Evolutionary conservation across 2,888 invertebrate species (phyloP), one percentile per base, ranked within the genome.

Genomic region (Cantharis nigra): DNA sequence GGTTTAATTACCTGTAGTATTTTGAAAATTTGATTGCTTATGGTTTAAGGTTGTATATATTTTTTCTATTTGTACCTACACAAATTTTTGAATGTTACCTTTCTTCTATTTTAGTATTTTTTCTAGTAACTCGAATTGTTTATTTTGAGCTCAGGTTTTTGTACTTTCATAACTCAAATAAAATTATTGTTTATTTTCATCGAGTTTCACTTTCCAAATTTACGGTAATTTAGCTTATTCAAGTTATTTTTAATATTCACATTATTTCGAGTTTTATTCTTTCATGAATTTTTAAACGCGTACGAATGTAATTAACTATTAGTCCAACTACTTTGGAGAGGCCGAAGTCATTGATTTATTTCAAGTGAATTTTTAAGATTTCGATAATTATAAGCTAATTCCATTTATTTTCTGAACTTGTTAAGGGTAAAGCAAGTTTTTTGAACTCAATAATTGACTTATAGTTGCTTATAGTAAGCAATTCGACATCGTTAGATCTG

Each of bases 371-470:
- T 49, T n/a, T 49, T n/a, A n/a, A 49, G n/a, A 9, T 49, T 49
- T 49, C 49, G 49, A 49, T 49, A 49, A 49, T 49, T 49, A 49
- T n/a, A 49, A 49, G 49, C 49, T 49, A 49, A 49, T 49, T 49
- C n/a, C 7, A n/a, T 49, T 49, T 49, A 49, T 49, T 49, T n/a
- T 49, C n/a, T 49, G 49, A 49, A 49, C 49, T 7, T 49, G 7
- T 49, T 49, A 67, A 26, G 65, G 65, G 65, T 67, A 67, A 67
- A 20, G n/a, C 26, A 67, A 67, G 74, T 74, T 69, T 69, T 69
- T 74, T 74, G 70, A 74, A 70, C 74, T 74, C 69, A 63, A 73
- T 67, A 69, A 69, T 74, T 23, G 70, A 65, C 30, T 69, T 14
- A 33, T 33, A 33, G 33, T 33, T 33, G 33, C 33, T 33, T 33